Base-by-base conservation (phyloP, 1,140 invertebrate genomes). In the Drosophila truncata region DNA sequence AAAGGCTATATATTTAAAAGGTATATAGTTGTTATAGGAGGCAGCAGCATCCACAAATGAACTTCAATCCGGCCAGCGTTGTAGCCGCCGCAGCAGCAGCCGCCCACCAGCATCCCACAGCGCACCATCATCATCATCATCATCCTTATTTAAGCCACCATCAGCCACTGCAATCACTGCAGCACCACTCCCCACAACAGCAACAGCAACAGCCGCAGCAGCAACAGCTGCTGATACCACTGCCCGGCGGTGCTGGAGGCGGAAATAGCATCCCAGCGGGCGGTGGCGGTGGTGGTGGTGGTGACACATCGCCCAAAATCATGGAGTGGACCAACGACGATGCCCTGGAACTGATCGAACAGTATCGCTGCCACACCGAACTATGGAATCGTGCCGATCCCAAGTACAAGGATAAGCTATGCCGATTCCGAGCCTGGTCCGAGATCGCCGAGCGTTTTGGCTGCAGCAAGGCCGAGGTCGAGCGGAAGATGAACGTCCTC, bases 401-500 rank as follows among this genome's bases (percentile, higher is more conserved):
- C 18, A 93, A 93, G 18, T 93, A 94, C 66, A 93, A 94, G 70
- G 93, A 94, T 39, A 93, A 93, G 4, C 67, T 91, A 29, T 93
- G 93, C 11, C 92, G 93, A 3, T 93, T 93, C 46, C 86, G 92
- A 0, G 93, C 93, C 0, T 94, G 94, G 78, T 92, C 93, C 7
- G 93, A 94, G 25, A 92, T 94, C 0, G 93, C 93, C 18, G 93
- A 93, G 18, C 91, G 93, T 4, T 93, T 94, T 25, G 84, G 92
- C 20, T 94, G 93, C 77, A 93, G 93, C 72, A 94, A 92, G 33
- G 92, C 93, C 11, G 93, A 94, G 62, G 91, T 94, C 23, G 94
- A 94, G 66, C 93, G 93, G 31, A 94, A 94, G 44, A 93, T 94
- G 80, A 94, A 94, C 7, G 94, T 94, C 13, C 74, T 94, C 29